These are phyloP conservation scores for Catostylus mosaicus DNA, from an alignment of 30 jellyfish, hydroid and myxozoan genomes.

Conservation along the genomic window DNA sequence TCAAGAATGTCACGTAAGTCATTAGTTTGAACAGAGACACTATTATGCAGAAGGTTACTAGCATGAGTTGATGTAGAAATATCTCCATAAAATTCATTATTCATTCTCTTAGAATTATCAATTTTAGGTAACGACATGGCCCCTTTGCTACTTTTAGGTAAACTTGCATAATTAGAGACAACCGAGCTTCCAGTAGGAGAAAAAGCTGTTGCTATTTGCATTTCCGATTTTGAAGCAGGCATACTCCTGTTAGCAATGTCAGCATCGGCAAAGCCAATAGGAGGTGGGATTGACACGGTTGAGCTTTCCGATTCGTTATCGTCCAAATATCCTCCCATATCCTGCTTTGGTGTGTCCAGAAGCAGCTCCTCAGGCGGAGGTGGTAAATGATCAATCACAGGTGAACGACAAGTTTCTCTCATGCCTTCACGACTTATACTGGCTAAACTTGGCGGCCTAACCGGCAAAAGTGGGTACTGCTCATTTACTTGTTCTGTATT, in stretches of 20 bases:
- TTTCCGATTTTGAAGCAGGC: slow-evolving; percentile 23
- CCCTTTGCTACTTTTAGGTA: neutral
- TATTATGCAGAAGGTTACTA: slow-evolving; percentile 53
- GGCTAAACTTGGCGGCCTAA: slow-evolving; percentile 25
- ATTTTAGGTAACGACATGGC: slow-evolving; percentile 19
- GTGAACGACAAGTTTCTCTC: slow-evolving; percentile 40
- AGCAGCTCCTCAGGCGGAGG: slow-evolving; percentile 92
- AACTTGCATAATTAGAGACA: slow-evolving; percentile 9
- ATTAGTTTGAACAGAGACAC: slow-evolving; percentile 72
- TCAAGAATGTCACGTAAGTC: slow-evolving; percentile 46
- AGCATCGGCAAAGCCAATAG: slow-evolving; percentile 66
- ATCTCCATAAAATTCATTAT: slow-evolving; percentile 43
- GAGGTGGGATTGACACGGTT: slow-evolving; percentile 80
- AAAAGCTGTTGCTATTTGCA: slow-evolving; percentile 75
- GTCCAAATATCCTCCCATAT: slow-evolving; percentile 28
- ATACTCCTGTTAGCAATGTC: slow-evolving; percentile 6
- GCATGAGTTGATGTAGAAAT: slow-evolving; percentile 14
- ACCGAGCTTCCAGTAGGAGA: slow-evolving; percentile 72
- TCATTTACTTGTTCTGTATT: slow-evolving; percentile 24
- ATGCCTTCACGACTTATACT: slow-evolving; percentile 5
- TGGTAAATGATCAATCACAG: slow-evolving; percentile 62
- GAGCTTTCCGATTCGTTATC: slow-evolving; percentile 67
- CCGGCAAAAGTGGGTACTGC: slow-evolving; percentile 55
- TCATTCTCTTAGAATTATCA: slow-evolving; percentile 47
- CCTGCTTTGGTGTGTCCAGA: slow-evolving; percentile 62